These are phyloP conservation scores for Dasypogon diadema DNA, from an alignment of 2,888 invertebrate genomes.

Conservation along the genomic window DNA sequence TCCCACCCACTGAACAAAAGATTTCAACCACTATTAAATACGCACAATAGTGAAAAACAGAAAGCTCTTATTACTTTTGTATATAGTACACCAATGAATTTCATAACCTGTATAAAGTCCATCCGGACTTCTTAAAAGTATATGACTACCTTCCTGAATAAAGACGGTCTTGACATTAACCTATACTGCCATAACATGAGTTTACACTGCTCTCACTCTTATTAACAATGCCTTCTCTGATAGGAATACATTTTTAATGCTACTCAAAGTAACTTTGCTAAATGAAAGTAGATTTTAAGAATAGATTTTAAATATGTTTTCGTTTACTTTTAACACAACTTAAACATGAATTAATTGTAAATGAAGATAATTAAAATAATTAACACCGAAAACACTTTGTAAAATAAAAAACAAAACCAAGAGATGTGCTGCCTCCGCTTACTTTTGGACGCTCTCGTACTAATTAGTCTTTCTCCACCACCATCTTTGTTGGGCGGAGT, in stretches of 20 bases:
- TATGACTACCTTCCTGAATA: too few relatives aligned
- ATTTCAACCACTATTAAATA: too few relatives aligned
- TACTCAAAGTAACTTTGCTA: not conserved
- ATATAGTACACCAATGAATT: too few relatives aligned
- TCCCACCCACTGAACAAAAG: too few relatives aligned
- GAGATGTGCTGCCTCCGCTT: slow-evolving; percentile 54
- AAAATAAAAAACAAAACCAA: slow-evolving; percentile 19
- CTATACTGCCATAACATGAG: too few relatives aligned
- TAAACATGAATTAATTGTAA: not conserved
- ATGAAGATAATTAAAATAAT: slow-evolving; percentile 5
- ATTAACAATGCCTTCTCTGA: not conserved
- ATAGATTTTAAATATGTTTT: not conserved
- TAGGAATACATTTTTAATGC: not conserved
- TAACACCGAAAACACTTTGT: slow-evolving; percentile 16
- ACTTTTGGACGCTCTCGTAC: slow-evolving; percentile 54
- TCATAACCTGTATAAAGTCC: too few relatives aligned
- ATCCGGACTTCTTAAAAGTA: too few relatives aligned
- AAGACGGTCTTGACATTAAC: too few relatives aligned
- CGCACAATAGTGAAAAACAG: too few relatives aligned
- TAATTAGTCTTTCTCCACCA: slow-evolving; percentile 50
- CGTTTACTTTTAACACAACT: not conserved
- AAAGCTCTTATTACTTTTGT: too few relatives aligned
- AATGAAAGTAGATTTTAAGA: not conserved
- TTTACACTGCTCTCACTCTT: too few relatives aligned
- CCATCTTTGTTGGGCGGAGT: slow-evolving; percentile 56